phyloP scores from a whole-genome alignment of 2,888 invertebrate genomes.

The Morinoia aosen region DNA sequence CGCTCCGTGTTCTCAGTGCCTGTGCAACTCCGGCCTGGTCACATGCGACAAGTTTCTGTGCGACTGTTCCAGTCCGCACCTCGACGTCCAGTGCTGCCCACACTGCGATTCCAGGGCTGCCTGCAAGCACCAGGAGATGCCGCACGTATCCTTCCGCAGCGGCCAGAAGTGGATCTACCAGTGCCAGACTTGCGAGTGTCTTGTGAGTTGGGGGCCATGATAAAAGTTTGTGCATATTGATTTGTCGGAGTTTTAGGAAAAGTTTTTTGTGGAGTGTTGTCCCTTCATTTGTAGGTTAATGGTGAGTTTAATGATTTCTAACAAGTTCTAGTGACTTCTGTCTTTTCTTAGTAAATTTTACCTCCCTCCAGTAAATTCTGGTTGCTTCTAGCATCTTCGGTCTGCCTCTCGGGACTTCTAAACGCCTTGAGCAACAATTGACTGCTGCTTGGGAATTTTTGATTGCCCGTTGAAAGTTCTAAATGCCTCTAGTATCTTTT shows the following conservation, averaged over 20 bases:
- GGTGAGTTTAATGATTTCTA: neutral
- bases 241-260: neutral
- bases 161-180: slow-evolving; percentile 92
- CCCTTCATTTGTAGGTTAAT: neutral
- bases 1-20: slow-evolving; percentile 67
- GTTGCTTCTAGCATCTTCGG: too few species aligned
- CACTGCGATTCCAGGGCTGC: slow-evolving; percentile 80
- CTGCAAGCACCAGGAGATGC: slow-evolving; percentile 80
- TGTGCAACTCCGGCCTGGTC: slow-evolving; percentile 71
- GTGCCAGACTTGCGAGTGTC: slow-evolving; percentile 92
- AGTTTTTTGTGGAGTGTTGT: too few species aligned
- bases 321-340: too few species aligned
- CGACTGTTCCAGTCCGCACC: slow-evolving; percentile 76
- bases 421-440: too few species aligned
- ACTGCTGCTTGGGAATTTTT: too few species aligned
- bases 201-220: slow-evolving; percentile 75
- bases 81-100: slow-evolving; percentile 80
- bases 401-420: too few species aligned
- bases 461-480: too few species aligned
- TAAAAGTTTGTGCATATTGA: neutral
- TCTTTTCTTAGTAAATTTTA: too few species aligned
- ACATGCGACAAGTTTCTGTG: slow-evolving; percentile 80
- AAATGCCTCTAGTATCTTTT: too few species aligned
- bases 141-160: slow-evolving; percentile 82
- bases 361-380: too few species aligned